A percentile compares a stretch with the other conserved stretches of the same genome.
Evolutionary conservation across 2,113 vertebrate genomes (phyloP).

Genomic region (Rhinolophus ferrumequinum): DNA sequence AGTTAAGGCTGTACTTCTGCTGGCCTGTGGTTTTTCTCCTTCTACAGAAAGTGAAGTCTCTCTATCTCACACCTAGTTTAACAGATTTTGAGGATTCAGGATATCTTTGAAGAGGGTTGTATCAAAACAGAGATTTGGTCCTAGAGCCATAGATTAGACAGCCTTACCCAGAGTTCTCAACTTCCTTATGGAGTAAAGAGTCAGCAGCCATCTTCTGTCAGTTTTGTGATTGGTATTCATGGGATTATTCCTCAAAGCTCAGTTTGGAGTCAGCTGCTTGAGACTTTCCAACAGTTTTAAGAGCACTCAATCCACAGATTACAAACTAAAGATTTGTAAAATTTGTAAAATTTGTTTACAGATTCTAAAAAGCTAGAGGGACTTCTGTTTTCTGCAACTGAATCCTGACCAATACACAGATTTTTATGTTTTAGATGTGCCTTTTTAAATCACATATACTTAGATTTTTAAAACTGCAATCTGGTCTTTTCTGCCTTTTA

Average conservation of each 20-base stretch:
- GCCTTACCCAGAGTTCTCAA: neutral
- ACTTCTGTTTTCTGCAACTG: neutral
- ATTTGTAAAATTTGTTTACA: too few relatives aligned
- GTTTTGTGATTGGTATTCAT: neutral
- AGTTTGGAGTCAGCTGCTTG: neutral
- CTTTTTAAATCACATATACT: neutral
- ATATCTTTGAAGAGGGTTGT: neutral
- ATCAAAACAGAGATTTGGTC: neutral
- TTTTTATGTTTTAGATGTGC: neutral
- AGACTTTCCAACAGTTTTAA: neutral
- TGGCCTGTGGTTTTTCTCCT: neutral
- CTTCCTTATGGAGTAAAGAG: neutral
- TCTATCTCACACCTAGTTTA: neutral
- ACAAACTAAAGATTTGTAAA: too few relatives aligned
- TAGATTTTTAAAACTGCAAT: neutral
- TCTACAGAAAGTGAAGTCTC: neutral
- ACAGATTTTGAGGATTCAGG: neutral
- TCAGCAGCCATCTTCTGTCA: neutral
- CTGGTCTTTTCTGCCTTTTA: neutral
- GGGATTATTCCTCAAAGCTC: neutral
- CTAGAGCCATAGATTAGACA: too few relatives aligned
- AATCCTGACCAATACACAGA: neutral
- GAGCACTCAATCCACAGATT: neutral
- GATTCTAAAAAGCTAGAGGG: neutral
- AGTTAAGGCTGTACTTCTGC: neutral